Conservation (phyloP, 2,888 invertebrate genomes). For the Cephonodes hylas region DNA sequence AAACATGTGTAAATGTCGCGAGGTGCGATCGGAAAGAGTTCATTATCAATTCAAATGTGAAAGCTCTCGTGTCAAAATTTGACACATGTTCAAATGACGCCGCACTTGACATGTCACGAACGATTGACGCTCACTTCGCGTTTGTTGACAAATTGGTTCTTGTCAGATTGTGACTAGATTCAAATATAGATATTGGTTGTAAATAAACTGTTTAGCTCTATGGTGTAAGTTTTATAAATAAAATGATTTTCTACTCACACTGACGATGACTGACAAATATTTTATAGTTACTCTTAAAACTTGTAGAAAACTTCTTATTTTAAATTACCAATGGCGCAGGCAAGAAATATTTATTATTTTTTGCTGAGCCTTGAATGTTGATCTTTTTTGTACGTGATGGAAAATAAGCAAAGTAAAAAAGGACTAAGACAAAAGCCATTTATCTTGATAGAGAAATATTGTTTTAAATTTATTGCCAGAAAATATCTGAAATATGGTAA, state of each 20-base stretch:
- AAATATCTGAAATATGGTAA: not conserved
- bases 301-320: no score
- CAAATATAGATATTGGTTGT: not conserved
- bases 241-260: not conserved
- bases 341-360: no score
- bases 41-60: conserved; percentile 4
- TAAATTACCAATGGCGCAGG: no score
- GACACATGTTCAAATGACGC: conserved; percentile 2
- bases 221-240: not conserved
- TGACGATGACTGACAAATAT: not conserved
- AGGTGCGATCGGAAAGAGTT: not conserved
- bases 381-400: no score
- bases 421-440: not conserved
- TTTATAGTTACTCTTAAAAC: not conserved
- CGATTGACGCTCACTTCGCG: not conserved
- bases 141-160: no score
- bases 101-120: not conserved
- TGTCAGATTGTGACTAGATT: not conserved
- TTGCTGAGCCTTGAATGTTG: no score
- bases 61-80: not conserved
- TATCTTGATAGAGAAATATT: not conserved
- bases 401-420: not conserved
- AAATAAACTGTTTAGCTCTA: not conserved
- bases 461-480: not conserved
- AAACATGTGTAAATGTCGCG: not conserved